Evolutionary conservation across 1,140 invertebrate genomes (phyloP), one percentile per base, ranked within the genome.

Genomic region (Temnothorax longispinosus): DNA sequence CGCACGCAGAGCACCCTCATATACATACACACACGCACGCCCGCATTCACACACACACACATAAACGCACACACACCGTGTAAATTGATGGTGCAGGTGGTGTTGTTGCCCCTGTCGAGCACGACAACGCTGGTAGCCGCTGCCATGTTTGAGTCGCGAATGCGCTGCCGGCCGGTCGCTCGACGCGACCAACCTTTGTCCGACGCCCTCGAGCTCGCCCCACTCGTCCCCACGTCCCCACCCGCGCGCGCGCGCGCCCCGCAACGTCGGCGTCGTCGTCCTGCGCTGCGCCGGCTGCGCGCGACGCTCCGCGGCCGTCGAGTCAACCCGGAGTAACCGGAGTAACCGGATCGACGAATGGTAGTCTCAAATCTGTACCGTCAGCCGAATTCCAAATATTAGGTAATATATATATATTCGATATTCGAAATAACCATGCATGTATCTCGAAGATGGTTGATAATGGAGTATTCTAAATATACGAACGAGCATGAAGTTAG

Each of bases 21-120:
- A n/a, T 38, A 41, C 62, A 65, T 41, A 5, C 58, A 44, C 44
- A 5, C 58, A 75, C 52, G 13, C 74, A 71, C 81, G 47, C 74
- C 62, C 54, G 5, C 54, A 21, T 41, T n/a, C 67, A 8, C 54
- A 11, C 52, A 13, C 60, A 35, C 41, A 44, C 54, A 10, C 54
- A 21, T 41, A 32, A 54, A 13, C 54, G 35, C 85, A 56, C 81
- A 96, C 97, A 97, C 96, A 98, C 98, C 98, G 96, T 98, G 98
- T 96, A 98, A 96, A 96, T 99, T 98, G 95, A 99, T 98, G 93
- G 98, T 98, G 96, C 98, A 98, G 94, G 98, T 98, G 95, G 98
- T 99, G 96, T 99, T 99, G 96, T 99, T 99, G 95, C 98, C 98
- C 95, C 98, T 97, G 96, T 99, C 98, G 93, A 99, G 97, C 93